Percentiles rank a stretch among this genome's conserved stretches.
Evolutionary conservation across 2,113 vertebrate genomes (phyloP).

Genomic region (Syngnathoides biaculeatus): DNA sequence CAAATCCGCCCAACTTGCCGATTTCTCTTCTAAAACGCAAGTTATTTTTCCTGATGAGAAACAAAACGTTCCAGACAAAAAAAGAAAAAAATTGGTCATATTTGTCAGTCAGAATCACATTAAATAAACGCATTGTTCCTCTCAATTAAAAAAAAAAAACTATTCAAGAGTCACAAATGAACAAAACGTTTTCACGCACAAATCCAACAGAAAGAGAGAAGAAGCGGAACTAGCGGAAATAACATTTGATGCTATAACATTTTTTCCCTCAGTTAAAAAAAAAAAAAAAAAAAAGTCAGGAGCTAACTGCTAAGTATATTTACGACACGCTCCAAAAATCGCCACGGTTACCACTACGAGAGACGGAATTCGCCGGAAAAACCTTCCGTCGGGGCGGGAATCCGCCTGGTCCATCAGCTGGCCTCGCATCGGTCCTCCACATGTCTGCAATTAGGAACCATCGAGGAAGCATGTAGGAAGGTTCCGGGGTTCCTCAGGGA

Average conservation of each 20-base stretch:
- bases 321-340: background rate
- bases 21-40: no score
- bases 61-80: no score
- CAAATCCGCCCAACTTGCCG: no score
- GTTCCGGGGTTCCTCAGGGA: background rate
- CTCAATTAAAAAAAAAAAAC: no score
- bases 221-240: background rate
- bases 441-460: background rate
- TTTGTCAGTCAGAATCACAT: no score
- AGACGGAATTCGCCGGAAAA: background rate
- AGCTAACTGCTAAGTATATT: background rate
- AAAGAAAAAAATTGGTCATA: no score
- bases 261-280: background rate
- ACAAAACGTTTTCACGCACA: background rate
- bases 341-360: background rate
- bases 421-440: background rate
- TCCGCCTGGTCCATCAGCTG: background rate
- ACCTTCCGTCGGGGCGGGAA: background rate
- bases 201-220: background rate
- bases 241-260: background rate
- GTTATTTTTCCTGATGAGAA: no score
- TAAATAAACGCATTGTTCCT: no score
- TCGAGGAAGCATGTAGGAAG: background rate
- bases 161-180: background rate
- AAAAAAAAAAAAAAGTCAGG: background rate